Conservation (phyloP, 1,140 invertebrate species). For the Caenorhabditis briggsae region DNA sequence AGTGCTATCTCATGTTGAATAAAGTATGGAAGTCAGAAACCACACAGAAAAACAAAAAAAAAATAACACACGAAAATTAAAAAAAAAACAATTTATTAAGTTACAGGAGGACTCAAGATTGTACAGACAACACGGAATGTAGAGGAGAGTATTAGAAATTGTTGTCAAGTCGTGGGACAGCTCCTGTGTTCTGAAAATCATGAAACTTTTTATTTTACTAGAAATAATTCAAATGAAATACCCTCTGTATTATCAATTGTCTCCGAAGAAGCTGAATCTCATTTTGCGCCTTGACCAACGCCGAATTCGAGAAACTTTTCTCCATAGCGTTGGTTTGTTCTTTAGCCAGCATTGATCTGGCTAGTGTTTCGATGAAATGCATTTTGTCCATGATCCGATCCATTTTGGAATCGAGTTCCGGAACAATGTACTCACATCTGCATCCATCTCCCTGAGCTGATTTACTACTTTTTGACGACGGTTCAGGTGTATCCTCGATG, state of each 20-base stretch:
- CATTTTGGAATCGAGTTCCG: neutral
- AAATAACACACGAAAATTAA: neutral
- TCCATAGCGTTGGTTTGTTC: neutral
- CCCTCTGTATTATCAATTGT: neutral
- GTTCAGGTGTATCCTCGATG: neutral
- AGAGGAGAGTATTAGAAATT: too few relatives aligned
- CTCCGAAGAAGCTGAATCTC: neutral
- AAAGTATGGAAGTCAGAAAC: neutral
- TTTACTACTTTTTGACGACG: neutral
- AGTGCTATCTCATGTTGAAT: neutral
- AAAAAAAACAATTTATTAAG: neutral
- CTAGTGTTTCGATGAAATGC: constrained; percentile 13
- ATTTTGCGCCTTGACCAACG: neutral
- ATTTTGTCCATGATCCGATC: neutral
- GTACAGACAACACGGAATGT: too few relatives aligned
- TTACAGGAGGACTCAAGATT: too few relatives aligned
- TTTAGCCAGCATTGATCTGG: neutral
- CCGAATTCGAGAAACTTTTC: neutral
- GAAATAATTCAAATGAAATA: neutral
- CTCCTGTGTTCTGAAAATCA: neutral
- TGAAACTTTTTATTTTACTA: neutral
- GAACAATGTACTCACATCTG: neutral
- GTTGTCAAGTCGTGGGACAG: too few relatives aligned
- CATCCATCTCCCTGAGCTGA: neutral
- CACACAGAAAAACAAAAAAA: neutral